phyloP scores from a whole-genome alignment of 2,797 vertebrate genomes.

The Urosaurus nigricauda region DNA sequence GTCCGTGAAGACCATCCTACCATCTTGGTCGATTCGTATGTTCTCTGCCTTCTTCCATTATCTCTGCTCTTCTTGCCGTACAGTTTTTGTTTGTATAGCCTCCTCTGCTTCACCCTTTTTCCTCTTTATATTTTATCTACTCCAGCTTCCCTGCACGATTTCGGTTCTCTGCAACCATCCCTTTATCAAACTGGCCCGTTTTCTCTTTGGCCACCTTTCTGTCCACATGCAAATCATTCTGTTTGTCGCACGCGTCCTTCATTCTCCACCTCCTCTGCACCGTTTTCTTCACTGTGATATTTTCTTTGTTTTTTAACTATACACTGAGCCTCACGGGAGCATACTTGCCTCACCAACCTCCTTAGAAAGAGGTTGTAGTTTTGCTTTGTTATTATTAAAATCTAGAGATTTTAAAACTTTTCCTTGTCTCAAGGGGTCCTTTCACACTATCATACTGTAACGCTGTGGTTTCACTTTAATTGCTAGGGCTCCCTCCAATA shows the following conservation, averaged over 20 bases:
- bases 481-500: too few species aligned
- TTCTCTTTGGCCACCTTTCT: background rate
- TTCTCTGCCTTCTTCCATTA: background rate
- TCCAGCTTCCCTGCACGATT: too few species aligned
- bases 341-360: background rate
- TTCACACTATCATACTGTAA: too few species aligned
- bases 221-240: background rate
- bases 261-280: too few species aligned
- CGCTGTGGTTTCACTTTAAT: too few species aligned
- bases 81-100: background rate
- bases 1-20: background rate
- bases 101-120: background rate
- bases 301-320: background rate
- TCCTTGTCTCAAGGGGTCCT: too few species aligned
- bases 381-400: too few species aligned
- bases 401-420: too few species aligned
- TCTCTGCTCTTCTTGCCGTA: background rate
- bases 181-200: fast-evolving
- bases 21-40: background rate
- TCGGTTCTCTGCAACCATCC: background rate
- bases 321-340: background rate
- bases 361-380: background rate
- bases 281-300: background rate
- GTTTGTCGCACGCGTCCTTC: background rate
- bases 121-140: too few species aligned